Conservation (phyloP, 2,797 vertebrate genomes). For the Neostethus bicornis region DNA sequence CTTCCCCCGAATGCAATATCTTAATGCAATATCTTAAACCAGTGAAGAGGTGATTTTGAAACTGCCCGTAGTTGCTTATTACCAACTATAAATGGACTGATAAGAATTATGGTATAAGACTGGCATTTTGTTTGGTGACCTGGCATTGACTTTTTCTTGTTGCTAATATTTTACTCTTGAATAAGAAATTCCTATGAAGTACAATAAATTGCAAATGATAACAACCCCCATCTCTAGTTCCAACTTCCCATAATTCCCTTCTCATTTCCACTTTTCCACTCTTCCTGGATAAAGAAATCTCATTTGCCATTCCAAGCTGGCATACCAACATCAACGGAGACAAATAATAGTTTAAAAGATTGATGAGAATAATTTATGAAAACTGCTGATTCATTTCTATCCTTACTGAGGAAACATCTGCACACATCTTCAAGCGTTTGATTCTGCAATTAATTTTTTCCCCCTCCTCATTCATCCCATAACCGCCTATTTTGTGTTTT, state of each 20-base stretch:
- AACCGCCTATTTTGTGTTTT: not conserved
- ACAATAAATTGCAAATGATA: too few relatives aligned
- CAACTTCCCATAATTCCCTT: not conserved
- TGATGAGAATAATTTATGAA: not conserved
- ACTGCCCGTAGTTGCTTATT: too few relatives aligned
- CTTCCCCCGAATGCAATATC: too few relatives aligned
- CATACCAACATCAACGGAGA: not conserved
- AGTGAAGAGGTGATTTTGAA: too few relatives aligned
- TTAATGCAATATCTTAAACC: too few relatives aligned
- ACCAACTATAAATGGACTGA: too few relatives aligned
- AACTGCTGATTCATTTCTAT: not conserved
- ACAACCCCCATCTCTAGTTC: too few relatives aligned
- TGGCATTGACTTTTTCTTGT: too few relatives aligned
- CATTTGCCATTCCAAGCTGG: not conserved
- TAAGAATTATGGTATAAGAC: too few relatives aligned
- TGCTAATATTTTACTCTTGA: too few relatives aligned
- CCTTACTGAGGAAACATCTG: not conserved
- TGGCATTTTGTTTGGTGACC: too few relatives aligned
- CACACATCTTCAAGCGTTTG: not conserved
- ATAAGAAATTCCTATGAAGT: too few relatives aligned
- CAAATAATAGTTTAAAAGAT: not conserved
- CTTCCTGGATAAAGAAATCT: not conserved
- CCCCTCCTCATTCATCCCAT: not conserved
- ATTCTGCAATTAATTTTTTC: constrained; percentile 8
- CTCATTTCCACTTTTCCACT: not conserved